Conservation (phyloP, 2,113 vertebrate genomes). For the Entosphenus tridentatus region DNA sequence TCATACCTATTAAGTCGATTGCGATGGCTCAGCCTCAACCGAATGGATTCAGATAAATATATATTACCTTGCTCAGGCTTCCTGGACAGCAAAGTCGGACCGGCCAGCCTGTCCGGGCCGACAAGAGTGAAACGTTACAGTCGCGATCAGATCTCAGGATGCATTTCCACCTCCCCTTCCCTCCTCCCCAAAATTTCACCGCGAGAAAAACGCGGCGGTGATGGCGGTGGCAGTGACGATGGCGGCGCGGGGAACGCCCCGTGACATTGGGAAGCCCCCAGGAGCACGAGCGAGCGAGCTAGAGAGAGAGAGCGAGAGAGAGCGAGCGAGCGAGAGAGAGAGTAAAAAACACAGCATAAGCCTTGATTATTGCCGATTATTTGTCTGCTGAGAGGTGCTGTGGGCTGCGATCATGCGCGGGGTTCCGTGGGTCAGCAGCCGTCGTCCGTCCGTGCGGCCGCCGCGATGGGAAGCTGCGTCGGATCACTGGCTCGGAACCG, state of each 20-base stretch:
- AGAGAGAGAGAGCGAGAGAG: not conserved
- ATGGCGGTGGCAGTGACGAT: not conserved
- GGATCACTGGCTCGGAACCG: slow-evolving; percentile 2
- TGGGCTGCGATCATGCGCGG: not conserved
- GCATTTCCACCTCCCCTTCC: too few relatives aligned
- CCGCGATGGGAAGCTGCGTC: not conserved
- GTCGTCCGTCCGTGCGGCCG: not conserved
- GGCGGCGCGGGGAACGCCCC: not conserved
- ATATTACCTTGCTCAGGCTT: too few relatives aligned
- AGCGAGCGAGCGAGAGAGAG: not conserved
- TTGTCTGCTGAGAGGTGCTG: not conserved
- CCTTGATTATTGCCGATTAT: slow-evolving; percentile 1
- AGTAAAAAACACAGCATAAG: not conserved
- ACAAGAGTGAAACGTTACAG: too few relatives aligned
- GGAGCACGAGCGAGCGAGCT: not conserved
- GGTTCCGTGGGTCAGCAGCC: not conserved
- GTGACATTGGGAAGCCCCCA: not conserved
- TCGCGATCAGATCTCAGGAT: too few relatives aligned
- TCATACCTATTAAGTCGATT: too few relatives aligned
- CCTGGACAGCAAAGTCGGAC: too few relatives aligned
- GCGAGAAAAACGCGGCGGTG: not conserved
- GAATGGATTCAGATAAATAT: too few relatives aligned
- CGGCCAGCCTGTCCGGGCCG: too few relatives aligned
- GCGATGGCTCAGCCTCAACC: too few relatives aligned
- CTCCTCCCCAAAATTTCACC: not conserved